Base-by-base conservation (phyloP, 2,797 vertebrate genomes). In the Pitangus sulphuratus region DNA sequence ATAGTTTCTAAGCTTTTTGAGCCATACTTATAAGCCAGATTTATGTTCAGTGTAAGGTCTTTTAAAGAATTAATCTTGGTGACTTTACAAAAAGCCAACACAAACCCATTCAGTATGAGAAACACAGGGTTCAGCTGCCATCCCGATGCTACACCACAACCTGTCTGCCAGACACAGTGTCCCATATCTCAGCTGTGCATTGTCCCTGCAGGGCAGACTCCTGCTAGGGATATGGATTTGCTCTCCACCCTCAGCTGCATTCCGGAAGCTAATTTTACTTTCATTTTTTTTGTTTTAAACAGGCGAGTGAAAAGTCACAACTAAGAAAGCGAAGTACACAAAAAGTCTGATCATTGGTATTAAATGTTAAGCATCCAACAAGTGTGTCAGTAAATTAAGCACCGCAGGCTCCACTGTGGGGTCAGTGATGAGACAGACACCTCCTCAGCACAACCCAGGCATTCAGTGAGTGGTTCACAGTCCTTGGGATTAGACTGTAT, bases 131-230 rank as follows among this genome's bases (percentile, higher is more conserved):
- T 74, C 65, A 62, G 48, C 4, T 5, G 4, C 30, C 35, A 22
- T 11, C 33, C 33, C 2, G 1, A 14, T 1, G 7, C 14, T 48
- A 45, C 39, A 58, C 18, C 20, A 26, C 42, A 33, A 42, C 7
- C 79, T 22, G 22, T 26, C 65, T n/a, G 79, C 33, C 0, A 0
- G 45, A n/a, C 56, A 15, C 28, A 50, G 35, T 40, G 30, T 33
- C 26, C 39, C 3, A 0, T 0, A 8, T 3, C 50, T 72, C 40
- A 89, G n/a, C 15, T 13, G 9, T 2, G 1, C 15, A 11, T 7
- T 6, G 30, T 33, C 37, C 6, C 47, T 16, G 35, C 42, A n/a
- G 35, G 3, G 64, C 53, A 11, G 2, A 9, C 42, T 47, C 51
- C 47, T 1, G 1, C 25, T 11, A 31, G 19, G 28, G 6, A 57